Percentiles rank a stretch among this genome's conserved stretches.
phyloP scores from a whole-genome alignment of 2,113 vertebrate species.

The Planiliza haematocheilus region DNA sequence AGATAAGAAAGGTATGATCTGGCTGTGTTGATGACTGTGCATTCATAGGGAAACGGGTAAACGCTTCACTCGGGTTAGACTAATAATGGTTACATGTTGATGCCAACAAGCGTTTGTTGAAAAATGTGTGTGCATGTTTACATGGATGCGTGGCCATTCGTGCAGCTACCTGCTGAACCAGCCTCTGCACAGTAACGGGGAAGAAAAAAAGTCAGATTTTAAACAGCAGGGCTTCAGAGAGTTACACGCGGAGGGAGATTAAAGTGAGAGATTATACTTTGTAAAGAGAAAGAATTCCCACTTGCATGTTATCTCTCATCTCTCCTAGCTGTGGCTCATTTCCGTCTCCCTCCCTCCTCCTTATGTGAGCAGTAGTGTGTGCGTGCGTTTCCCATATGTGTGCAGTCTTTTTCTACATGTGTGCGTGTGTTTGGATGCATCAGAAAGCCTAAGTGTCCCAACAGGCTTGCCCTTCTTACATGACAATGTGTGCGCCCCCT shows the following conservation, averaged over 20 bases:
- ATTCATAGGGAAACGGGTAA: neutral
- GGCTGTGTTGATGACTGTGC: slow-evolving; percentile 44
- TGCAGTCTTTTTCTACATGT: slow-evolving; percentile 12
- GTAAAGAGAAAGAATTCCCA: slow-evolving; percentile 71
- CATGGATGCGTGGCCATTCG: slow-evolving; percentile 13
- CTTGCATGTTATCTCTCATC: slow-evolving; percentile 66
- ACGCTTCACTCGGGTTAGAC: slow-evolving; percentile 2
- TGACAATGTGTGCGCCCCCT: slow-evolving; percentile 24
- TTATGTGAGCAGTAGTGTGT: slow-evolving; percentile 39
- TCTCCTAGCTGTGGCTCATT: slow-evolving; percentile 38
- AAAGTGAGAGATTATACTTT: slow-evolving; percentile 75
- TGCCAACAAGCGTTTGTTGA: slow-evolving; percentile 3
- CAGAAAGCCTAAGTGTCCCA: slow-evolving; percentile 39
- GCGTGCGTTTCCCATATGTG: slow-evolving; percentile 14
- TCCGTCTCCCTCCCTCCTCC: slow-evolving; percentile 34
- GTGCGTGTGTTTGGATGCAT: slow-evolving; percentile 19
- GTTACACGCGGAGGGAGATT: slow-evolving; percentile 67
- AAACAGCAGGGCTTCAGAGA: slow-evolving; percentile 57
- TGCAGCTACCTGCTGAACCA: slow-evolving; percentile 54
- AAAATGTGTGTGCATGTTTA: slow-evolving; percentile 8
- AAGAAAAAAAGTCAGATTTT: slow-evolving; percentile 46
- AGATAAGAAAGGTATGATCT: slow-evolving; percentile 62
- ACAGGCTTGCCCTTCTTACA: slow-evolving; percentile 43
- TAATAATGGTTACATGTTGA: slow-evolving; percentile 11
- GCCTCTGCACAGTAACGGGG: neutral